Percentiles rank a stretch among this genome's conserved stretches.
phyloP scores from a whole-genome alignment of 2,113 vertebrate species.

The Pteronura brasiliensis region DNA sequence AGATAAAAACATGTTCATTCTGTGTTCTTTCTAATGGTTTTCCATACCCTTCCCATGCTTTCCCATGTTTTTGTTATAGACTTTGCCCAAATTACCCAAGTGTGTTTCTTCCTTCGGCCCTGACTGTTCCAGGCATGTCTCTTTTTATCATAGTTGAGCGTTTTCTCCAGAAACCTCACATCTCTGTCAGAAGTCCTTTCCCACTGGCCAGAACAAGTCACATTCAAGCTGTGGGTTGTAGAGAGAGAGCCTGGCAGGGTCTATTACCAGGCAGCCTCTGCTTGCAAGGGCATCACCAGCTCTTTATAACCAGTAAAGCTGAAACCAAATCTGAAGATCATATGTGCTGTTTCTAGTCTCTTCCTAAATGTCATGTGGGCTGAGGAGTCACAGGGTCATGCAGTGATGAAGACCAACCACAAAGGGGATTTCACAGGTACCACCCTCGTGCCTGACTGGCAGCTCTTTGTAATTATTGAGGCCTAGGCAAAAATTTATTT shows the following conservation, averaged over 20 bases:
- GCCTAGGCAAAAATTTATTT: neutral
- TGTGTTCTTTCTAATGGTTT: neutral
- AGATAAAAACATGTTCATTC: neutral
- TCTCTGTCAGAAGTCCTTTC: neutral
- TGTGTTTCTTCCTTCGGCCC: neutral
- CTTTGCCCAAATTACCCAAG: neutral
- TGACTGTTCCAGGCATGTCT: neutral
- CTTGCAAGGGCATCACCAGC: neutral
- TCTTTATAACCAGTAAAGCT: neutral
- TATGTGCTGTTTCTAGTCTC: neutral
- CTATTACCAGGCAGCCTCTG: neutral
- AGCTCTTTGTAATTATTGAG: neutral
- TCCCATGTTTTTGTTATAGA: neutral
- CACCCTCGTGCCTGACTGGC: neutral
- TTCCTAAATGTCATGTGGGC: neutral
- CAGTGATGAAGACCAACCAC: neutral
- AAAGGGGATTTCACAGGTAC: neutral
- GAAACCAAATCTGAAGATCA: neutral
- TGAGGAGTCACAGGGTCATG: neutral
- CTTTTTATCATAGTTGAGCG: neutral
- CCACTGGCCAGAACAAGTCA: neutral
- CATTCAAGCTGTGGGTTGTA: neutral
- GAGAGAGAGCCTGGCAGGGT: neutral
- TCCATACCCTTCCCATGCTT: neutral
- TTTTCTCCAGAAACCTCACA: neutral